Conservation (phyloP, 92 coral and sea anemone species). For the Parazoanthus darwini region DNA sequence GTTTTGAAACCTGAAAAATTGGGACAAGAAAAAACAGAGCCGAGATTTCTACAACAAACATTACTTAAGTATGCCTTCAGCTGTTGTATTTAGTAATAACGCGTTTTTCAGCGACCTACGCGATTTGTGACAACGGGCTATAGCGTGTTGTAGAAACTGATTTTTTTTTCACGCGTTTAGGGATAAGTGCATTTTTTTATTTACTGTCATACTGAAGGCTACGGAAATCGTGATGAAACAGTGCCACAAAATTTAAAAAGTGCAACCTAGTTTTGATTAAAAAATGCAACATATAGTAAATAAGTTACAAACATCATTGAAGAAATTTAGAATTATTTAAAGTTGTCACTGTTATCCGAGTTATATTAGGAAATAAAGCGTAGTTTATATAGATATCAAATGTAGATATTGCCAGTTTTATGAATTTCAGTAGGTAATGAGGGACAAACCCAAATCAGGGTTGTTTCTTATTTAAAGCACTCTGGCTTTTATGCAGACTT, state of each 20-base stretch:
- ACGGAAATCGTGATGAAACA: not conserved
- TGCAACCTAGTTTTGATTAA: no score
- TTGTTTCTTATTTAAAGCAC: no score
- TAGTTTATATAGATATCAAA: no score
- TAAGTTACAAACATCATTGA: no score
- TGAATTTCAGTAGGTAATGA: no score
- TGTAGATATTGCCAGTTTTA: no score
- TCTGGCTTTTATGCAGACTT: no score
- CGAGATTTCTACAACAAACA: not conserved
- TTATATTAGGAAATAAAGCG: no score
- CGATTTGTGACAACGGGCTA: not conserved
- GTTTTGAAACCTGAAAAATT: not conserved
- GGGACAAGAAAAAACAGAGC: not conserved
- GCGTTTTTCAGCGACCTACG: not conserved
- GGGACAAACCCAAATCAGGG: no score
- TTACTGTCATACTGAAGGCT: not conserved
- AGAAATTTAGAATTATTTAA: no score
- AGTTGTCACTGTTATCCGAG: no score
- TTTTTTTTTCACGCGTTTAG: not conserved
- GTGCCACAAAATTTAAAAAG: not conserved
- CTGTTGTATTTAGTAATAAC: not conserved
- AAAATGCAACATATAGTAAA: not conserved
- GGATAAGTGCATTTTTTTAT: no score
- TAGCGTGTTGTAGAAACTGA: not conserved
- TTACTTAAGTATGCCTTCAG: not conserved